Conservation (phyloP, 2,113 vertebrate genomes). For the Carassius gibelio region DNA sequence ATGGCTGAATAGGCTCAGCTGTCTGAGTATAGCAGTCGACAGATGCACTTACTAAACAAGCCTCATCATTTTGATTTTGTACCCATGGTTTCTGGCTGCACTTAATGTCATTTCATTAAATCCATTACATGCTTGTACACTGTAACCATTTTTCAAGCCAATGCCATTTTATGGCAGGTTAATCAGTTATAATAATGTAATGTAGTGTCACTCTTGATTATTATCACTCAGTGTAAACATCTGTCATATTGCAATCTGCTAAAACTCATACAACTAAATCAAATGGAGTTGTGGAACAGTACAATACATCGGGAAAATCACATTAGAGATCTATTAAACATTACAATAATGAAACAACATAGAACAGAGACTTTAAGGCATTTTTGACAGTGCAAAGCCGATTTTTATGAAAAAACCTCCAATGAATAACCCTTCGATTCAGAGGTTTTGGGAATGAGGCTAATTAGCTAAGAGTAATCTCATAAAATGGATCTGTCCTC, state of each 20-base stretch:
- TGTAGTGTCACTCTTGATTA: conserved; percentile 42
- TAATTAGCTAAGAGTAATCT: conserved; percentile 53
- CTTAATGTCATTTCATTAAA: conserved; percentile 57
- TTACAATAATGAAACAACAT: neutral
- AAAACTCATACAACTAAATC: conserved; percentile 22
- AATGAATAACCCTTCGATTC: conserved; percentile 6
- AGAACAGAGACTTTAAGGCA: neutral
- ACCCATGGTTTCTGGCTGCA: conserved; percentile 19
- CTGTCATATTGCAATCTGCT: conserved; percentile 14
- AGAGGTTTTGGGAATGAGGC: conserved; percentile 38
- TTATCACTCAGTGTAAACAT: conserved; percentile 38
- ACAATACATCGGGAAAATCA: neutral
- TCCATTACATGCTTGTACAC: conserved; percentile 41
- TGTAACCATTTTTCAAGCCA: conserved; percentile 46
- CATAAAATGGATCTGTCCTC: conserved; percentile 52
- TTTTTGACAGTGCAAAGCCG: neutral
- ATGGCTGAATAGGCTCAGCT: conserved; percentile 13
- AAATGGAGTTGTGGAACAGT: neutral
- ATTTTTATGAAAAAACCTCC: neutral
- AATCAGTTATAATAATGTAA: conserved; percentile 48
- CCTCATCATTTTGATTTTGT: conserved; percentile 59
- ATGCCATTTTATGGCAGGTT: conserved; percentile 46
- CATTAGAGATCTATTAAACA: neutral
- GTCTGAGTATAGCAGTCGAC: neutral
- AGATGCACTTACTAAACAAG: conserved; percentile 51